Percentiles rank a stretch among this genome's conserved stretches.
Conservation (phyloP, 2,888 invertebrate genomes). For the Drosophila recens region DNA sequence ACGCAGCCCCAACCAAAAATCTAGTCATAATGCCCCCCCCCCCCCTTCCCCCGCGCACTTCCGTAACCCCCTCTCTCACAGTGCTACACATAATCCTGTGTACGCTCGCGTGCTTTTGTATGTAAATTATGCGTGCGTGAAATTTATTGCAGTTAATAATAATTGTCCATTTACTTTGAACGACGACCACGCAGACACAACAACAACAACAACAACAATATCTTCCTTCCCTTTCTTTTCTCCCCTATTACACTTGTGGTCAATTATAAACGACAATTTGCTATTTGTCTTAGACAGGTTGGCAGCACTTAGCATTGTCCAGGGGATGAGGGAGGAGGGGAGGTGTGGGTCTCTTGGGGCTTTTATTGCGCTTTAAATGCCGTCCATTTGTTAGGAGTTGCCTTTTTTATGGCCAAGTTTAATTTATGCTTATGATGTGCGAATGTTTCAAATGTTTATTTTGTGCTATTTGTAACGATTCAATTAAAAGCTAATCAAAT, state of each 20-base stretch:
- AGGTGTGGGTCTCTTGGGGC: constrained; percentile 51
- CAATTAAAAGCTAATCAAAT: neutral
- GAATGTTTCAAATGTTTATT: constrained; percentile 56
- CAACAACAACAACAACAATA: constrained; percentile 15
- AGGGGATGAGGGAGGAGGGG: neutral
- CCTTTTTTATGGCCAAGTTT: constrained; percentile 41
- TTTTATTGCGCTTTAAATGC: constrained; percentile 70
- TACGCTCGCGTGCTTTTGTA: constrained; percentile 66
- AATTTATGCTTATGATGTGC: constrained; percentile 77
- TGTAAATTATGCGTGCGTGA: constrained; percentile 81
- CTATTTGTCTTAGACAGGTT: constrained; percentile 73
- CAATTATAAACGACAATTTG: constrained; percentile 76
- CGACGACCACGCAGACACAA: constrained; percentile 49
- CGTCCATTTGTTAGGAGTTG: constrained; percentile 59
- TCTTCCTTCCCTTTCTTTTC: neutral
- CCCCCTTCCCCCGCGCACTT: too few species aligned
- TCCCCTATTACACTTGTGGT: constrained; percentile 56
- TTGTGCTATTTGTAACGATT: constrained; percentile 19
- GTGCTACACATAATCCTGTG: constrained; percentile 7
- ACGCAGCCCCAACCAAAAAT: constrained; percentile 34
- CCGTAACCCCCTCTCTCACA: too few species aligned
- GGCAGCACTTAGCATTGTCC: constrained; percentile 21
- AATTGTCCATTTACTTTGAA: constrained; percentile 79
- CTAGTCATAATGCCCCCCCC: constrained; percentile 1
- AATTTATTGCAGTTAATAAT: constrained; percentile 82